These are phyloP conservation scores for Listronotus bonariensis DNA, from an alignment of 1,140 invertebrate genomes.

Conservation along the genomic window DNA sequence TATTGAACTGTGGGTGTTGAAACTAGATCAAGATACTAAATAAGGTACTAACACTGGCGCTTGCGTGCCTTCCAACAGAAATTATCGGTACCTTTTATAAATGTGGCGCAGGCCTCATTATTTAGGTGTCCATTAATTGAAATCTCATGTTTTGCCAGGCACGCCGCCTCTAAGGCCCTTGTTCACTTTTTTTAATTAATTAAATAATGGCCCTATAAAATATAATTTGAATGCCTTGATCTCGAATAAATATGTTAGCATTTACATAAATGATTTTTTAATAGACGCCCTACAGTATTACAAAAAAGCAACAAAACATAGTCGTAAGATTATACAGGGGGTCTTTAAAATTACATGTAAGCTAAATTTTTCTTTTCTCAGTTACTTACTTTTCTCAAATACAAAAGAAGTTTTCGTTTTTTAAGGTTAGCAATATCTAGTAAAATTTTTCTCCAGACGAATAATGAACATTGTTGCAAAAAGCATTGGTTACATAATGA, in stretches of 20 bases:
- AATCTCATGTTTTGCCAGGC: slow-evolving; percentile 33
- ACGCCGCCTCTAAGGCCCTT: slow-evolving; percentile 28
- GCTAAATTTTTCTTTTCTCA: too few relatives aligned
- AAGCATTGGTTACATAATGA: too few relatives aligned
- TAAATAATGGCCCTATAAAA: slow-evolving; percentile 31
- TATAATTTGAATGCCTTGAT: slow-evolving; percentile 26
- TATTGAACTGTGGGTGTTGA: too few relatives aligned
- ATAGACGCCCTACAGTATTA: neutral
- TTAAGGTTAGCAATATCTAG: too few relatives aligned
- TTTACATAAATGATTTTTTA: slow-evolving; percentile 21
- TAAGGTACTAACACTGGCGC: too few relatives aligned
- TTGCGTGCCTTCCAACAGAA: slow-evolving; percentile 16
- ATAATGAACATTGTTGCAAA: too few relatives aligned
- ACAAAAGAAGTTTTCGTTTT: too few relatives aligned
- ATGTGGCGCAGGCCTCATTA: slow-evolving; percentile 20
- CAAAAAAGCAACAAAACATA: neutral
- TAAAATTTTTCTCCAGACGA: too few relatives aligned
- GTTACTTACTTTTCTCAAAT: too few relatives aligned
- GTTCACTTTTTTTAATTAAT: slow-evolving; percentile 29
- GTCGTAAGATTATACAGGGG: neutral
- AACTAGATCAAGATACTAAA: too few relatives aligned
- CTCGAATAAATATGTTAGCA: slow-evolving; percentile 21
- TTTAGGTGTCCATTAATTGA: slow-evolving; percentile 32
- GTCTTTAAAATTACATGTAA: too few relatives aligned
- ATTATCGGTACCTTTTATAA: slow-evolving; percentile 31